These are phyloP conservation scores for Diachrysia chrysitis DNA, from an alignment of 2,888 invertebrate species.

Conservation along the genomic window DNA sequence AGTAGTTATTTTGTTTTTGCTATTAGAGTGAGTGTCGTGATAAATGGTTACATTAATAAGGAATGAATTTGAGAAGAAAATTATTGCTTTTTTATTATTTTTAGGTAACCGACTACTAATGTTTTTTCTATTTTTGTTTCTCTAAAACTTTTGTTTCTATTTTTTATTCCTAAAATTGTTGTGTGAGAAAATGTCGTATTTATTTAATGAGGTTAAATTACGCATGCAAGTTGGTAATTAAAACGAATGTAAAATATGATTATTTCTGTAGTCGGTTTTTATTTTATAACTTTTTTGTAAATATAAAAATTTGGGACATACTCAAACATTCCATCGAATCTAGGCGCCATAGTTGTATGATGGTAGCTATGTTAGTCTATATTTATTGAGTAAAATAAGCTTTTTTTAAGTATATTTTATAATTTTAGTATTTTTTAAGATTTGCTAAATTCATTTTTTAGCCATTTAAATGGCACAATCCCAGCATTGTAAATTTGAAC, in stretches of 20 bases:
- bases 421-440: neutral
- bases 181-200: too few relatives aligned
- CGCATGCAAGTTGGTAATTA: too few relatives aligned
- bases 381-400: neutral
- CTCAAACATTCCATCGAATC: constrained; percentile 55
- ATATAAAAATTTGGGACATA: constrained; percentile 44
- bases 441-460: neutral
- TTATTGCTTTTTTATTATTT: constrained; percentile 10
- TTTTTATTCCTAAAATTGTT: too few relatives aligned
- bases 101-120: neutral
- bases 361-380: constrained; percentile 28
- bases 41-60: constrained; percentile 15
- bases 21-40: constrained; percentile 19
- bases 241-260: too few relatives aligned
- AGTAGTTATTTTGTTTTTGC: neutral
- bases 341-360: constrained; percentile 26
- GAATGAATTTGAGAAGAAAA: constrained; percentile 16
- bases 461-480: neutral
- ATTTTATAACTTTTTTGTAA: constrained; percentile 36
- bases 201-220: too few relatives aligned
- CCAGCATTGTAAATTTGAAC: too few relatives aligned
- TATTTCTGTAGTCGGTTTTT: neutral
- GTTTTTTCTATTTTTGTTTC: too few relatives aligned
- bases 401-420: neutral
- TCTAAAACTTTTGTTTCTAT: too few relatives aligned